Base-by-base conservation (phyloP, 2,888 invertebrate genomes). In the Torymus auratus region DNA sequence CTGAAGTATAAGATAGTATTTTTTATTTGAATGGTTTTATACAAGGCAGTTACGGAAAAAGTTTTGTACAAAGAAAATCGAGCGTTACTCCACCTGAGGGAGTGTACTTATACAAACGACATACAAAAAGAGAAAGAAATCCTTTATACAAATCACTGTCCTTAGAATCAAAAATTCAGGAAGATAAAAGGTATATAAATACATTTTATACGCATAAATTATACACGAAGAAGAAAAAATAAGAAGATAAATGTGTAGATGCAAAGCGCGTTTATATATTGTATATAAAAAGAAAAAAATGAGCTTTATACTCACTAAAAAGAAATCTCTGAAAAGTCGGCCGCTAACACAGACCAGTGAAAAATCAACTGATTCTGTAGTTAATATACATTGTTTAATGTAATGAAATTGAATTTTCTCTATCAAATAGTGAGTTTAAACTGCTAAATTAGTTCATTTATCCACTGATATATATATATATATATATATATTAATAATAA, bases 31-130 rank as follows among this genome's bases (percentile, higher is more conserved):
- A 82, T 80, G 77, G 73, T 80, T 82, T 82, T 80, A 82, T 82
- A 82, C 82, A 82, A 82, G 79, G 80, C 82, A 82, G 77, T 80
- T 80, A 82, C 82, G 82, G 80, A 82, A 82, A 82, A 82, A 77
- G 80, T 60, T 71, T 82, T 82, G 73, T 80, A 82, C 82, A 82
- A 82, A 80, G 82, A 82, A 82, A 80, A 82, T 82, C 77, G 79
- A 80, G 79, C 68, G 65, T 76, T 56, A 56, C 76, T 80, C 72
- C 79, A 14, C 3, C 17, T 58, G 3, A n/a, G 23, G 68, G 78
- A 72, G 70, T 58, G 52, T 58, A 65, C 76, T 82, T 80, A 79
- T 82, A 80, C 73, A 80, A 82, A 82, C 79, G 79, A 80, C 70
- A 82, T 82, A 82, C 73, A 82, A 82, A 82, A 82, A 82, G 56